Evolutionary conservation across 2,113 vertebrate genomes (phyloP).

Genomic region (Rostratula benghalensis): DNA sequence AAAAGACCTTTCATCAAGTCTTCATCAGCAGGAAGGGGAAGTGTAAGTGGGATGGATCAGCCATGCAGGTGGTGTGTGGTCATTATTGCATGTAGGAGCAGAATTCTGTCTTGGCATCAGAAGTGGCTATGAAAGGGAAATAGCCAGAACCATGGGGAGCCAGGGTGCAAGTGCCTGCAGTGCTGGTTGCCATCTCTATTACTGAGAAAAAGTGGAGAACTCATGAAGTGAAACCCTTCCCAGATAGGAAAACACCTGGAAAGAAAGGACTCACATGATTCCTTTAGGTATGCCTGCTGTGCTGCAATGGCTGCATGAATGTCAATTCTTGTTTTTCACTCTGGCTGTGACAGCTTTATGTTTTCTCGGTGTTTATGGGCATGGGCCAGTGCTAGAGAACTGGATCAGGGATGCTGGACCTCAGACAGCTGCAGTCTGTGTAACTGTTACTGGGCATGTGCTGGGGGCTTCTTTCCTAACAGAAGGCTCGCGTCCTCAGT

Average conservation of each 20-base stretch:
- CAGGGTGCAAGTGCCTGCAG: background rate
- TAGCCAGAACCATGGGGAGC: background rate
- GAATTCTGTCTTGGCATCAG: background rate
- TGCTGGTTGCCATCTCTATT: background rate
- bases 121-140: background rate
- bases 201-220: background rate
- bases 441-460: background rate
- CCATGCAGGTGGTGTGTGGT: background rate
- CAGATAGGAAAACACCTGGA: background rate
- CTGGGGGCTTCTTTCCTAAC: background rate
- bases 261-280: background rate
- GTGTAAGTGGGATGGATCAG: background rate
- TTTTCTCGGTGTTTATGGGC: background rate
- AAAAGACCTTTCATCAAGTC: background rate
- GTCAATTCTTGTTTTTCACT: background rate
- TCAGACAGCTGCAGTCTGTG: background rate
- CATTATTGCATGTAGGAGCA: accelerated
- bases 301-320: background rate
- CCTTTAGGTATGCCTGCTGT: background rate
- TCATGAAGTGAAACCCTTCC: background rate
- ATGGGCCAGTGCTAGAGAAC: background rate
- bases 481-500: background rate
- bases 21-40: background rate
- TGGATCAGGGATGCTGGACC: background rate
- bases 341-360: background rate